A percentile compares a stretch with the other conserved stretches of the same genome.
These are phyloP conservation scores for Macrotis lagotis DNA, from an alignment of 2,113 vertebrate species.

Conservation along the genomic window DNA sequence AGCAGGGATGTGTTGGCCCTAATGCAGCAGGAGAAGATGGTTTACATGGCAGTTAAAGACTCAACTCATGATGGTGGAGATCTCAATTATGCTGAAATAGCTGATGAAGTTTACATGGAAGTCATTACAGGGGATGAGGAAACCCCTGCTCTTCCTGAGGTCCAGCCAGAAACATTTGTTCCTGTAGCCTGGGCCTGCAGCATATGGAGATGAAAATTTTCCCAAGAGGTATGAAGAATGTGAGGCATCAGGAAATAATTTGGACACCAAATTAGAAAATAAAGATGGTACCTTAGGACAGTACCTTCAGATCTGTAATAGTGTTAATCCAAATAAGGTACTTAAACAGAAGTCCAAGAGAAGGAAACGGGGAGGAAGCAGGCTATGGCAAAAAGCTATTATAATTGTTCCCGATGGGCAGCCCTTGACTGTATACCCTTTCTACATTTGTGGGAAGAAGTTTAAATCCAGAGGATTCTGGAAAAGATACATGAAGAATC, in stretches of 20 bases:
- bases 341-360: slow-evolving; percentile 96
- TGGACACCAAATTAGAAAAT: slow-evolving; percentile 91
- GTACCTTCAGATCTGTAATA: slow-evolving; percentile 96
- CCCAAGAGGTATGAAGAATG: slow-evolving; percentile 86
- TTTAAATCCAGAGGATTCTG: slow-evolving; percentile 98
- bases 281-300: slow-evolving; percentile 92
- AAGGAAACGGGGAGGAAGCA: slow-evolving; percentile 94
- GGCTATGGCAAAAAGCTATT: slow-evolving; percentile 98
- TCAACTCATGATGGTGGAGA: slow-evolving; percentile 93
- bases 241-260: slow-evolving; percentile 89
- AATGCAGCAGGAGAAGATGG: slow-evolving; percentile 97
- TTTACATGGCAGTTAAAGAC: slow-evolving; percentile 99
- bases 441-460: slow-evolving; percentile 99
- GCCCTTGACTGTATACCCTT: slow-evolving; percentile 98
- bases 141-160: slow-evolving; percentile 84
- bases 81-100: slow-evolving; percentile 90
- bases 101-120: slow-evolving; percentile 94
- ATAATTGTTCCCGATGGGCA: slow-evolving; percentile 99
- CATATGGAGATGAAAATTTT: slow-evolving; percentile 89
- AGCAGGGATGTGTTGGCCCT: slow-evolving; percentile 88
- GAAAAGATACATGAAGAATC: slow-evolving; percentile 99
- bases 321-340: slow-evolving; percentile 89
- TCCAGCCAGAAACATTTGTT: slow-evolving; percentile 88
- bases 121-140: slow-evolving; percentile 91
- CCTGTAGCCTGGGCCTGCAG: slow-evolving; percentile 91